Conservation (phyloP, 2,888 invertebrate species). For the Caenorhabditis angaria region DNA sequence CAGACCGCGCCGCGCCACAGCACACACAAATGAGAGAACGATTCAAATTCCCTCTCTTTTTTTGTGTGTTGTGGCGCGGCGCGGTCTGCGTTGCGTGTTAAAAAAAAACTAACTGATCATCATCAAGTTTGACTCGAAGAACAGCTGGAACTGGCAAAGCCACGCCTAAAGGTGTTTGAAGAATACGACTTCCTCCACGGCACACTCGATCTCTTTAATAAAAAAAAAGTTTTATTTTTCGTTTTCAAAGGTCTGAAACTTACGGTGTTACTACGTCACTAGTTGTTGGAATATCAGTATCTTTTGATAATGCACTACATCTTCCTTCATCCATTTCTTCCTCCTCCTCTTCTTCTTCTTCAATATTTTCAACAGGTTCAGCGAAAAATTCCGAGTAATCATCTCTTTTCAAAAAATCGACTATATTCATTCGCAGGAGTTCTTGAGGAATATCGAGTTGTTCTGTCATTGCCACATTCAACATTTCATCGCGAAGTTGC, state of each 20-base stretch:
- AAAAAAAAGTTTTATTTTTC: too few relatives aligned
- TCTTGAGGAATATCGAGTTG: not conserved
- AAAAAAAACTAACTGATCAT: not conserved
- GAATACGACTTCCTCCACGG: not conserved
- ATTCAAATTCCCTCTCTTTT: too few relatives aligned
- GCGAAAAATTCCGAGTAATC: not conserved
- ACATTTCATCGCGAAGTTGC: not conserved
- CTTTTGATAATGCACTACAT: not conserved
- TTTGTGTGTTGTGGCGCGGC: too few relatives aligned
- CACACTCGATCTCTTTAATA: not conserved
- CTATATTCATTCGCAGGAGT: not conserved
- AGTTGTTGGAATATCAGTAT: not conserved
- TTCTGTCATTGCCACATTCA: not conserved
- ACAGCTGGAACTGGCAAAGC: conserved; percentile 1
- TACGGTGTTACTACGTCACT: not conserved
- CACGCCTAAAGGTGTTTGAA: not conserved
- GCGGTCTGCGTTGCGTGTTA: too few relatives aligned
- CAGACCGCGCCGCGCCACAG: too few relatives aligned
- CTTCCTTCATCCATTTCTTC: not conserved
- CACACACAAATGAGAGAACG: too few relatives aligned
- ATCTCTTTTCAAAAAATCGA: not conserved
- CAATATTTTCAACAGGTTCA: not conserved
- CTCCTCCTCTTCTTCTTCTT: not conserved
- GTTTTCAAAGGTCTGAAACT: not conserved
- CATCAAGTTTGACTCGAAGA: not conserved